phyloP scores from a whole-genome alignment of 2,888 invertebrate genomes.

The Sinopyrophorus schimmeli region DNA sequence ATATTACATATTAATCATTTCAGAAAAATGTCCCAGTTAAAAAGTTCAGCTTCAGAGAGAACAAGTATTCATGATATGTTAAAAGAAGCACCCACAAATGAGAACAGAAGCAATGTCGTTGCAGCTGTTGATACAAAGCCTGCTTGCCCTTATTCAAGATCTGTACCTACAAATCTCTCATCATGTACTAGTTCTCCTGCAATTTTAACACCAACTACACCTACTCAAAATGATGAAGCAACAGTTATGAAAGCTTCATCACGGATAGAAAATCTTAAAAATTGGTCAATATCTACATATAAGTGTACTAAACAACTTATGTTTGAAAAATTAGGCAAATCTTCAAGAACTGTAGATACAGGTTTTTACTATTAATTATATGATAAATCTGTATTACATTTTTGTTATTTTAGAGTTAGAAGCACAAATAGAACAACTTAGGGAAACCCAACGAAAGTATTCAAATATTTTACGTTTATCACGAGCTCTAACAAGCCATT shows the following conservation, averaged over 20 bases:
- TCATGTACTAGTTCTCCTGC: slow-evolving; percentile 52
- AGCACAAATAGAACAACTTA: slow-evolving; percentile 86
- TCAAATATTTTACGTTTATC: slow-evolving; percentile 84
- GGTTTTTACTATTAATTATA: slow-evolving; percentile 55
- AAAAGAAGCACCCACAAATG: slow-evolving; percentile 78
- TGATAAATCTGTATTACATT: background rate
- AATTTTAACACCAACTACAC: slow-evolving; percentile 59
- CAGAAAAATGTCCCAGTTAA: slow-evolving; percentile 49
- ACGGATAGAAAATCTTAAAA: slow-evolving; percentile 89
- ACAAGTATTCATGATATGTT: slow-evolving; percentile 82
- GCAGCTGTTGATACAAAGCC: slow-evolving; percentile 73
- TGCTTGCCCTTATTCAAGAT: slow-evolving; percentile 69
- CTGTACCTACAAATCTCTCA: slow-evolving; percentile 66
- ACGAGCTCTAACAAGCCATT: slow-evolving; percentile 83
- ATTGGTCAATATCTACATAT: slow-evolving; percentile 98
- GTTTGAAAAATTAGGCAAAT: slow-evolving; percentile 94
- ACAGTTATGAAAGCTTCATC: slow-evolving; percentile 71
- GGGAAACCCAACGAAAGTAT: slow-evolving; percentile 95
- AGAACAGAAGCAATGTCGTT: slow-evolving; percentile 74
- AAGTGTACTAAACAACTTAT: slow-evolving; percentile 97
- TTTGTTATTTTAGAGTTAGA: slow-evolving; percentile 73
- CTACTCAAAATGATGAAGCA: slow-evolving; percentile 60
- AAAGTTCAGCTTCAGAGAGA: slow-evolving; percentile 59
- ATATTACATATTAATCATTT: no score
- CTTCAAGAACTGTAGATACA: slow-evolving; percentile 85